A percentile compares a stretch with the other conserved stretches of the same genome.
phyloP scores from a whole-genome alignment of 2,888 invertebrate species.

The Diploptera punctata region DNA sequence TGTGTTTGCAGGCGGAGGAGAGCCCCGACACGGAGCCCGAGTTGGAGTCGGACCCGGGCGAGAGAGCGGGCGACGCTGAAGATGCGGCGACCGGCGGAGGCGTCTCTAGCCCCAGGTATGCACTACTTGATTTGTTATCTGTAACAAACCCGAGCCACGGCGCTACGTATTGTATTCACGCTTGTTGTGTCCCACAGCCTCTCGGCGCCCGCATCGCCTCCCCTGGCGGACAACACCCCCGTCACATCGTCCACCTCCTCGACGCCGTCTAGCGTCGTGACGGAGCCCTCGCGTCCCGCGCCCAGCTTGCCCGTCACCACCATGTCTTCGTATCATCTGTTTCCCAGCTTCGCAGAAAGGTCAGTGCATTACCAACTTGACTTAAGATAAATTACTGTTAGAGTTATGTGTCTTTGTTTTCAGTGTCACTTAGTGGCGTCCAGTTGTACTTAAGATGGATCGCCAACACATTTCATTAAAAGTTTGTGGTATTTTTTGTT shows the following conservation, averaged over 20 bases:
- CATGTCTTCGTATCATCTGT: constrained; percentile 50
- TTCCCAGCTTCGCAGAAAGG: constrained; percentile 66
- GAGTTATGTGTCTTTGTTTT: no score
- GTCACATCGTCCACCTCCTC: constrained; percentile 40
- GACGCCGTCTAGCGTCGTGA: constrained; percentile 38
- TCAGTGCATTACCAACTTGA: constrained; percentile 51
- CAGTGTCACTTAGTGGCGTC: no score
- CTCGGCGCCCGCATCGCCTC: constrained; percentile 35
- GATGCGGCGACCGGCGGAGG: constrained; percentile 7
- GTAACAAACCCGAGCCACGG: no score
- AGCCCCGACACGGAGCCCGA: constrained; percentile 42
- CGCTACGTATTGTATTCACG: no score
- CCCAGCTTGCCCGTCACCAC: constrained; percentile 40
- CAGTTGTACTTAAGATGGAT: no score
- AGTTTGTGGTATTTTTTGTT: no score
- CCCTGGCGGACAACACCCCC: constrained; percentile 20
- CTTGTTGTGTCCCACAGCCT: constrained; percentile 38
- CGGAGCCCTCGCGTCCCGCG: constrained; percentile 37
- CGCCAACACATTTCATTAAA: no score
- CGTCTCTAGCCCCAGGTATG: constrained; percentile 34
- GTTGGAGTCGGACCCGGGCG: constrained; percentile 37
- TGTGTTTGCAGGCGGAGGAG: constrained; percentile 27
- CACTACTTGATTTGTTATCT: no score
- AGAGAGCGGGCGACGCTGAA: constrained; percentile 13
- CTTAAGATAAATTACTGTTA: no score